Base-by-base conservation (phyloP, 2,113 vertebrate species). In the Oncorhynchus clarkii region DNA sequence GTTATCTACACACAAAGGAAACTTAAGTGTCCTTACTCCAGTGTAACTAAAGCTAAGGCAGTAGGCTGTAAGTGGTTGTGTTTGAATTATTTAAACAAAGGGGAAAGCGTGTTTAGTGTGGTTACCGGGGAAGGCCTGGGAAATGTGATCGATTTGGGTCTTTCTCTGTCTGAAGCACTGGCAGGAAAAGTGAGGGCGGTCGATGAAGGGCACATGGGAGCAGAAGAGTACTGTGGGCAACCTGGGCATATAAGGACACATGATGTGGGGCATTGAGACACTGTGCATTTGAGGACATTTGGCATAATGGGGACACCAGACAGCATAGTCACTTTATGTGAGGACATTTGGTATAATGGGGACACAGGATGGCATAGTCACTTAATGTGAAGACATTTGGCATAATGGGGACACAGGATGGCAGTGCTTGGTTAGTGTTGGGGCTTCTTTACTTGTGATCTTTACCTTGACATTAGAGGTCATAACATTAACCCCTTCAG, bases 1-100 rank as follows among this genome's bases (percentile, higher is more conserved):
- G 2, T 18, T 39, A 20, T 34, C 31, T 34, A 68, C 31, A 68
- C 31, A 39, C 27, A 18, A 39, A 16, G 18, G 18, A 20, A 68
- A 20, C 7, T 3, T 4, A 39, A 34, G 67, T 7, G 3, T 16
- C 14, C 31, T 68, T 20, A 4, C 67, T 20, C 31, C 67, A 22
- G 59, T 68, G 67, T 68, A 68, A 68, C 67, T 29, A 34, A 31
- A 68, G 67, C 67, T 68, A 34, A 3, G 31, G 67, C 3, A n/a
- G 67, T 68, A 18, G 29, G 8, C 16, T 12, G 5, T 67, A 39
- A 68, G 67, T 68, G 67, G 67, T n/a, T 39, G 18, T 27, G 29
- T 18, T 31, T 39, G 67, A 68, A 68, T 68, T 9, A 68, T 68
- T 68, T 31, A 68, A 5, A n/a, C 5, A 67, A 26, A 31, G 59